These are phyloP conservation scores for Mylabris sibirica DNA, from an alignment of 2,888 invertebrate genomes.

Conservation along the genomic window DNA sequence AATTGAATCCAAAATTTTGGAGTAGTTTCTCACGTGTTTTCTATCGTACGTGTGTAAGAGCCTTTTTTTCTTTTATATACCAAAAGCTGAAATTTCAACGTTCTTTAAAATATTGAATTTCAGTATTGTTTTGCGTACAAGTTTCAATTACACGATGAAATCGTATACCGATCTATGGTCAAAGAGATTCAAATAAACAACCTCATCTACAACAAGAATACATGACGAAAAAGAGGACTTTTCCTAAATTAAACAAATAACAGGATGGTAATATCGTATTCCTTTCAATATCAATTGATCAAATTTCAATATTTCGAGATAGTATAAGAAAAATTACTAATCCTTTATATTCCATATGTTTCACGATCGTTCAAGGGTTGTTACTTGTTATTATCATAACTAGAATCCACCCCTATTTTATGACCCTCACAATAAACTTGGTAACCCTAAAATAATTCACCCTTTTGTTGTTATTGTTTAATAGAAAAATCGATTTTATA, in stretches of 20 bases:
- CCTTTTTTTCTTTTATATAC: background rate
- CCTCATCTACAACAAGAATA: background rate
- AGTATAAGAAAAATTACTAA: too few species aligned
- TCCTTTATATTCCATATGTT: background rate
- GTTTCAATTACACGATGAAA: slow-evolving; percentile 1
- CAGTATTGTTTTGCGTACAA: background rate
- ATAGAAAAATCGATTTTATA: background rate
- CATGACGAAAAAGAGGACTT: background rate
- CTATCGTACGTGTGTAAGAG: background rate
- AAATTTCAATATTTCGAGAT: too few species aligned
- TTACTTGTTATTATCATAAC: too few species aligned
- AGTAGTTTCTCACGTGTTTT: background rate
- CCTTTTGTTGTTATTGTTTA: background rate
- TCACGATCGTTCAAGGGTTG: background rate
- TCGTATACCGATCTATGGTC: background rate
- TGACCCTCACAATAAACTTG: background rate
- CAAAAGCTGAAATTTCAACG: slow-evolving; percentile 12
- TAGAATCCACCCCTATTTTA: background rate
- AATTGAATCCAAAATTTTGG: too few species aligned
- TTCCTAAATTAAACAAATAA: background rate
- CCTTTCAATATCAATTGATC: background rate
- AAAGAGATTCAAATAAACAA: background rate
- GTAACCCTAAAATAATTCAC: too few species aligned
- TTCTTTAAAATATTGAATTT: background rate
- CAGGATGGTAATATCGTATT: background rate